Base-by-base conservation (phyloP, 2,888 invertebrate species). In the Tyria jacobaeae region DNA sequence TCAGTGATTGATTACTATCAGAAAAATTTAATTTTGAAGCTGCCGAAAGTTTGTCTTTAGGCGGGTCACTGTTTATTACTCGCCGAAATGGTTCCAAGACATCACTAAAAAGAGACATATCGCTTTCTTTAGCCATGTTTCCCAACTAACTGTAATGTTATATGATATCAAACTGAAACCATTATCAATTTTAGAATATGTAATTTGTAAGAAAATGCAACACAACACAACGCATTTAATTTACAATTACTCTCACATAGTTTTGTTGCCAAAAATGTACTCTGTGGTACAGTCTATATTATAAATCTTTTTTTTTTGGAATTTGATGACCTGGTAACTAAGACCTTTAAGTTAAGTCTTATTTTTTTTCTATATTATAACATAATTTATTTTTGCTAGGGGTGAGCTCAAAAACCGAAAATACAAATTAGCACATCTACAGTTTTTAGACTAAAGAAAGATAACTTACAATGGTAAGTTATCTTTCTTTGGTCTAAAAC, bases 61-160 rank as follows among this genome's bases (percentile, higher is more conserved):
- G 92, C 71, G 90, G 89, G 76, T 92, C 89, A 57, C 90, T 90
- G 75, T 93, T 93, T 77, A 94, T 92, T 52, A 89, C 92, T 62
- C 94, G 86, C 68, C 94, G 83, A 77, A 94, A 94, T 6, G 94
- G 94, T 75, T 93, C 89, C 64, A 94, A 77, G 10, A 94, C 93
- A 73, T 94, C 92, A 68, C 87, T 89, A 63, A 89, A 90, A 49
- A 94, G 80, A 62, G 94, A 93, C 88, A 92, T 92, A 67, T 94
- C 92, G 4, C 90, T 81, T 74, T 93, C 92, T 73, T 90, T 92
- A 59, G 93, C 90, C 93, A 93, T 93, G 67, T 76, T 81, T 51
- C 47, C 54, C 52, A 54, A 50, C 5, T 17, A 31, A 15, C 25
- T 60, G 1, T 39, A 31, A 25, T 27, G 35, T 17, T 14, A 24